Evolutionary conservation across 2,888 invertebrate genomes (phyloP), one percentile per base, ranked within the genome.

Genomic region (Tachina grossa): DNA sequence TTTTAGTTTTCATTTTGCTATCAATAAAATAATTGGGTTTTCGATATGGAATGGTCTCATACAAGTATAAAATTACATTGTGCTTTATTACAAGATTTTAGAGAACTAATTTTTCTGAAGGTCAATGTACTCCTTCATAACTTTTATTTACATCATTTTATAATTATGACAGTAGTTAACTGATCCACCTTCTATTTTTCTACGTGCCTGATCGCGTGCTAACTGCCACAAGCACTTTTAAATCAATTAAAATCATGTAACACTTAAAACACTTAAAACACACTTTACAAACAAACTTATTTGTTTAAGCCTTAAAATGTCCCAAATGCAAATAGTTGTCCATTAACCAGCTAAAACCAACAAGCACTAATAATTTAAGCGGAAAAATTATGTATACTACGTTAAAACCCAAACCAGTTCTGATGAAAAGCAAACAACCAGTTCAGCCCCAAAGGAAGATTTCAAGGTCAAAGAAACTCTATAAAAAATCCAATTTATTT

Each of bases 171-270:
- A 31, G 2, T 31, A 9, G 19, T 11, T n/a, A 39, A 47, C 3
- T 49, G 31, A 31, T n/a, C 8, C 11, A 43, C 10, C 14, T 43
- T 55, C 14, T 10, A 19, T n/a, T 16, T n/a, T 2, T 1, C 11
- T 8, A 9, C 14, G 39, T 16, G 9, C 13, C 43, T 14, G 11
- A 14, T 81, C 5, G 80, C 80, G 74, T 81, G 80, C 59, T 10
- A 53, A n/a, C 39, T n/a, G 13, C 11, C 16, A 5, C 14, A 41
- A 45, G 59, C 3, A 47, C 43, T 75, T 81, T 55, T 72, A 49
- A 72, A 31, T 41, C 22, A 71, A 72, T 31, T n/a, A 16, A 51
- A 43, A 55, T 49, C 72, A 82, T 77, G 69, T 85, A 57, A 51
- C 45, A 69, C 69, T 74, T 78, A 63, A 78, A 19, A 31, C n/a